Base-by-base conservation (phyloP, 2,888 invertebrate genomes). In the Portevinia maculata region DNA sequence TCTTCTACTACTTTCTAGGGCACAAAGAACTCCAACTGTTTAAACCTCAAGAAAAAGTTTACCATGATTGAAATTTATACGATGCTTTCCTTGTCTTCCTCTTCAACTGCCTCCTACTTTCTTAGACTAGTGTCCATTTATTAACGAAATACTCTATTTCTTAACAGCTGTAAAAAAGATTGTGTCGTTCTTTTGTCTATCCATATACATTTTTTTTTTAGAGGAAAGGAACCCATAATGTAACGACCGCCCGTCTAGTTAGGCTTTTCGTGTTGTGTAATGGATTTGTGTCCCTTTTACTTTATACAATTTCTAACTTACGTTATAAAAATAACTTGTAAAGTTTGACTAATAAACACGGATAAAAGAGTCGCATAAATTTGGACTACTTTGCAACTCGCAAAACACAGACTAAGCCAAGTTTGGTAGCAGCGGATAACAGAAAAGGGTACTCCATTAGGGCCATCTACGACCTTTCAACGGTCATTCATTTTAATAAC, bases 311-410 rank as follows among this genome's bases (percentile, higher is more conserved):
- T 48, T 57, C 57, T 60, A 60, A 71, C 41, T 71, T 71, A 30
- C 62, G 53, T 62, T 62, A 53, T 60, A 73, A 70, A 81, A 65
- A 71, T 76, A 65, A 83, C 53, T 83, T 71, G 71, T 65, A 53
- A 81, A 76, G 53, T 81, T 67, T 71, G 65, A 41, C 70, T 76
- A 76, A 71, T 76, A 71, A 83, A 76, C 59, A 81, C 52, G 81
- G 70, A 70, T 76, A 65, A 76, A 70, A 52, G 59, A 65, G 37
- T 81, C 81, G 52, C 70, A 76, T 83, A 76, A 83, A 71, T 76
- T 71, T 46, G 8, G 39, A 60, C 70, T 70, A 75, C 75, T 70
- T 70, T 59, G 64, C 65, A 65, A 55, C 59, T 60, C 44, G 17
- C n/a, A 28, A 37, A 37, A 21, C 44, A 30, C 11, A 19, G 44